phyloP scores from a whole-genome alignment of 2,113 vertebrate genomes.

The Blennius ocellaris region DNA sequence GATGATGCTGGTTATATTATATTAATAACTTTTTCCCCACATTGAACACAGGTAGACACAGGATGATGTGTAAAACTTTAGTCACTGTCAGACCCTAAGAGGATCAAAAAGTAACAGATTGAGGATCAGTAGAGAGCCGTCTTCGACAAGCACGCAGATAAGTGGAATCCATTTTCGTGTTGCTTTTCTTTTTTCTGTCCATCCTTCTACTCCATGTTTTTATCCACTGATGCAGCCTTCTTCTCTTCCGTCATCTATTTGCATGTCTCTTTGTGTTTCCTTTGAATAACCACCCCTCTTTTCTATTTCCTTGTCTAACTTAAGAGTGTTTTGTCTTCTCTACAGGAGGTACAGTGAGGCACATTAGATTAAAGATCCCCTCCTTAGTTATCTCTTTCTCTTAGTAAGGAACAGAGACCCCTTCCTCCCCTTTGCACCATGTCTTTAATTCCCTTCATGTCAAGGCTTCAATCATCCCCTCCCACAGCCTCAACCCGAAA shows the following conservation, averaged over 20 bases:
- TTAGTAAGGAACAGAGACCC: neutral
- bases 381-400: neutral
- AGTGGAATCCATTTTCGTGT: no score
- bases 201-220: constrained; percentile 1
- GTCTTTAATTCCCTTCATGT: constrained; percentile 34
- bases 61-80: no score
- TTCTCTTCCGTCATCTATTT: constrained; percentile 1
- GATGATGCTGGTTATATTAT: no score
- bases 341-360: constrained; percentile 44
- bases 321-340: constrained; percentile 48
- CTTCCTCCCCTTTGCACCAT: neutral
- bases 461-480: constrained; percentile 44
- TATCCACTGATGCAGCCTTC: neutral
- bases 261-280: constrained; percentile 7
- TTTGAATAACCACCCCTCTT: neutral
- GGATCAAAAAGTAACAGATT: no score
- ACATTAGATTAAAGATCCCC: constrained; percentile 7
- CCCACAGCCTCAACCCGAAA: constrained; percentile 39
- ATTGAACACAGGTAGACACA: no score
- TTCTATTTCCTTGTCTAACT: neutral
- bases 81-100: no score
- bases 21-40: no score
- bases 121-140: no score
- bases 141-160: no score
- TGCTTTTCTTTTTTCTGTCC: neutral